Base-by-base conservation (phyloP, 2,888 invertebrate species). In the Rhaphigaster nebulosa region DNA sequence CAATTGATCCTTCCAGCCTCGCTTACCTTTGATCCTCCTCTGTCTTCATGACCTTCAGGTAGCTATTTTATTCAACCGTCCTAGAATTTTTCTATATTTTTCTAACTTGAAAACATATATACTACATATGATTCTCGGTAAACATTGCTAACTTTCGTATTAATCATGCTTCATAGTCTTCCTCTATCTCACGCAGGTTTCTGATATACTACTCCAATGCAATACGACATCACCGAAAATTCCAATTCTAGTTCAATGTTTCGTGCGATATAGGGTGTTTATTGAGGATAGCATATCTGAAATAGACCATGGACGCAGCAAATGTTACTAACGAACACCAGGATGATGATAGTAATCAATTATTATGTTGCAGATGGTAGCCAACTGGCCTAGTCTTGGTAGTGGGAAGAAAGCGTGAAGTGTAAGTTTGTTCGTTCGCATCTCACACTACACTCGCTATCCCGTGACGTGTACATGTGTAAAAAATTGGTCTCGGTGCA, bases 361-460 rank as follows among this genome's bases (percentile, higher is more conserved):
- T 84, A 45, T 41, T 45, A 50, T 15, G 26, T 15, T 41, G 84
- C 84, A 84, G 84, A 84, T 84, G 84, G 84, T 84, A 84, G 84
- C 84, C 45, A 50, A n/a, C n/a, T 84, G 84, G 84, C 84, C 84
- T 84, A 84, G 84, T 84, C 84, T 84, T 13, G n/a, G 15, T 15
- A 50, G 45, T 41, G 84, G 41, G 45, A 84, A 84, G 84, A 84
- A 84, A 84, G 84, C 84, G 84, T 84, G 84, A 84, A 84, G 34
- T 20, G 34, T 76, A 10, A 76, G 70, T 76, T 38, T 5, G 34
- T 76, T 38, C 38, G 20, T 38, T 76, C 20, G 8, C 20, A 38
- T 20, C 70, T 38, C 5, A 23, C 6, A 6, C 20, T 38, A 76
- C 34, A 23, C 23, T 76, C 34, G 70, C 23, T 76, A 34, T 29